These are phyloP conservation scores for Graphium colonna DNA, from an alignment of 2,888 invertebrate genomes.

Conservation along the genomic window DNA sequence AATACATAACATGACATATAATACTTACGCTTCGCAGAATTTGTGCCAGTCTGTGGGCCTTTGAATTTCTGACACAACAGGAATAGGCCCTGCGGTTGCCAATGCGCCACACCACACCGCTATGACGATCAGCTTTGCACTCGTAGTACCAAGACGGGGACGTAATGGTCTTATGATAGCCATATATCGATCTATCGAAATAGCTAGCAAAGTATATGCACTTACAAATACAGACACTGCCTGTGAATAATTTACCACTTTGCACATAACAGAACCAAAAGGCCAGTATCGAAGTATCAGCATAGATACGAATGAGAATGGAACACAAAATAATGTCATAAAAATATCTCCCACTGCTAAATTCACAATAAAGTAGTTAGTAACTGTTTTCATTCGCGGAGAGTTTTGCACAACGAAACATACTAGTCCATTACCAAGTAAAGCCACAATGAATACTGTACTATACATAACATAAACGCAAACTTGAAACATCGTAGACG, in stretches of 20 bases:
- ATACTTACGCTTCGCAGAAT: conserved; percentile 83
- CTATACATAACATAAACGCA: conserved; percentile 86
- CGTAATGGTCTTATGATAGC: conserved; percentile 94
- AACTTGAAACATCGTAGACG: conserved; percentile 79
- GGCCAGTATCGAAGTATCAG: conserved; percentile 93
- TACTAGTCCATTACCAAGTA: conserved; percentile 88
- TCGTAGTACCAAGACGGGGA: conserved; percentile 87
- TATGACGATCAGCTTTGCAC: conserved; percentile 84
- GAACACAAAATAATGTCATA: conserved; percentile 94
- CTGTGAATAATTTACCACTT: conserved; percentile 90
- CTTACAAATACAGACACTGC: conserved; percentile 90
- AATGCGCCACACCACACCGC: conserved; percentile 88
- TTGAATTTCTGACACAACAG: conserved; percentile 84
- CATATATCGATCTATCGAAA: conserved; percentile 93
- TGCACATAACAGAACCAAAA: conserved; percentile 90
- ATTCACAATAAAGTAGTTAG: conserved; percentile 95
- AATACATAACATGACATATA: too few species aligned
- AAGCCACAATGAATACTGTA: conserved; percentile 84
- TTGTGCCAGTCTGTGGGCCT: conserved; percentile 83
- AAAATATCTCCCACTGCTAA: conserved; percentile 93
- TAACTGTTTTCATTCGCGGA: conserved; percentile 93
- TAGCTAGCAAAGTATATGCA: conserved; percentile 94
- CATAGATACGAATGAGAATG: conserved; percentile 92
- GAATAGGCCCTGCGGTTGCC: conserved; percentile 89
- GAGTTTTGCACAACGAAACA: conserved; percentile 92